A percentile compares a stretch with the other conserved stretches of the same genome.
Evolutionary conservation across 2,113 vertebrate species (phyloP).

Genomic region (Rhea pennata): DNA sequence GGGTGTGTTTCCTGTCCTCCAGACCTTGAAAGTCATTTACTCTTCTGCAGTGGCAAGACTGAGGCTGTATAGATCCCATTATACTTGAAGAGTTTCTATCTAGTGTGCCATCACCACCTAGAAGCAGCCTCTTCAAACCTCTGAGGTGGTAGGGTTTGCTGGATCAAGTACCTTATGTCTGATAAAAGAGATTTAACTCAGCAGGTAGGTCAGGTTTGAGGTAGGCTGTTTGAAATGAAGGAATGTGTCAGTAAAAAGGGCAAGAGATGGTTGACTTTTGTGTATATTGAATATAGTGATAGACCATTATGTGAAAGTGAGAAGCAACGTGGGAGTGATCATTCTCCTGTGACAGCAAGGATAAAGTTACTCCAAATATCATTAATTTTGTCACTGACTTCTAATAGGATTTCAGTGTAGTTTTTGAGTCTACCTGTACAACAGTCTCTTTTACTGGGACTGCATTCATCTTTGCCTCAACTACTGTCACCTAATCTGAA

Average conservation of each 20-base stretch:
- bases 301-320: neutral
- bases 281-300: neutral
- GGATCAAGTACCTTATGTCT: neutral
- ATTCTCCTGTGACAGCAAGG: neutral
- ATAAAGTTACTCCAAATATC: neutral
- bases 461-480: neutral
- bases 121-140: neutral
- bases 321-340: neutral
- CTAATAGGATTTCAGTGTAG: neutral
- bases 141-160: neutral
- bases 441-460: neutral
- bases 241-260: neutral
- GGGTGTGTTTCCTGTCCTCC: neutral
- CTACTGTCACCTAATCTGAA: neutral
- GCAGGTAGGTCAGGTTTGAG: neutral
- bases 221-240: neutral
- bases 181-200: neutral
- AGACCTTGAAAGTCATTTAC: neutral
- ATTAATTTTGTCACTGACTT: neutral
- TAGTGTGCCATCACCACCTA: neutral
- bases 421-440: neutral
- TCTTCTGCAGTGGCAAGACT: neutral
- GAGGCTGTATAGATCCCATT: neutral
- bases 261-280: neutral
- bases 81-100: neutral